Conservation (phyloP, 30 jellyfish, hydroid and myxozoan genomes). For the Cassiopea xamachana region DNA sequence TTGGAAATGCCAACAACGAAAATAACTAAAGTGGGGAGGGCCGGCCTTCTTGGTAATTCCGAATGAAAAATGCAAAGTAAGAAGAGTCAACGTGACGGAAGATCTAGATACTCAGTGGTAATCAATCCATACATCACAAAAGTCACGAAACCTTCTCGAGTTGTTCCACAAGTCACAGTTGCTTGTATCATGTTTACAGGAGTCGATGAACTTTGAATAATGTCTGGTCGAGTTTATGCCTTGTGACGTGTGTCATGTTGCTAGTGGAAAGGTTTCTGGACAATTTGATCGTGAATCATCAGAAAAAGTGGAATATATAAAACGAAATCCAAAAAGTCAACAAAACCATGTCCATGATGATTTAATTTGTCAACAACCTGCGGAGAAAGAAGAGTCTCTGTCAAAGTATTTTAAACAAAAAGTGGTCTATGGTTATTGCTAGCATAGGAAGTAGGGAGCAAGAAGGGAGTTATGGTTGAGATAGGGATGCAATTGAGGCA, state of each 20-base stretch:
- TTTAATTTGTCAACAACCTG: constrained; percentile 72
- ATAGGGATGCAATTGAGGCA: not conserved
- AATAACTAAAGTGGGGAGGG: too few species aligned
- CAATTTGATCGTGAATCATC: constrained; percentile 82
- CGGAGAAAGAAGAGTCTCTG: not conserved
- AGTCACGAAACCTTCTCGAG: too few species aligned
- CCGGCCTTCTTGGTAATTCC: too few species aligned
- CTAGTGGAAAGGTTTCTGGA: constrained; percentile 61
- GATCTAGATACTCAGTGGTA: too few species aligned
- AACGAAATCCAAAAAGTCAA: constrained; percentile 74
- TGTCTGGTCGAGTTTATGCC: too few species aligned
- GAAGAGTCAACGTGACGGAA: too few species aligned
- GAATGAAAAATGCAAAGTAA: too few species aligned
- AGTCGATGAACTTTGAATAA: too few species aligned
- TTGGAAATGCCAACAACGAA: too few species aligned
- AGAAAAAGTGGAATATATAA: constrained; percentile 71
- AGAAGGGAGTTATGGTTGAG: not conserved
- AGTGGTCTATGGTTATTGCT: not conserved
- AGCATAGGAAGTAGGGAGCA: not conserved
- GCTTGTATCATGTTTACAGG: too few species aligned
- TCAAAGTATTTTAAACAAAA: not conserved
- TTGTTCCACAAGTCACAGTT: too few species aligned
- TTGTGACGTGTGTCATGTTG: not conserved
- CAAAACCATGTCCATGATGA: constrained; percentile 68
- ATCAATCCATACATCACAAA: too few species aligned